These are phyloP conservation scores for Chouioia cunea DNA, from an alignment of 2,888 invertebrate species.

Conservation along the genomic window DNA sequence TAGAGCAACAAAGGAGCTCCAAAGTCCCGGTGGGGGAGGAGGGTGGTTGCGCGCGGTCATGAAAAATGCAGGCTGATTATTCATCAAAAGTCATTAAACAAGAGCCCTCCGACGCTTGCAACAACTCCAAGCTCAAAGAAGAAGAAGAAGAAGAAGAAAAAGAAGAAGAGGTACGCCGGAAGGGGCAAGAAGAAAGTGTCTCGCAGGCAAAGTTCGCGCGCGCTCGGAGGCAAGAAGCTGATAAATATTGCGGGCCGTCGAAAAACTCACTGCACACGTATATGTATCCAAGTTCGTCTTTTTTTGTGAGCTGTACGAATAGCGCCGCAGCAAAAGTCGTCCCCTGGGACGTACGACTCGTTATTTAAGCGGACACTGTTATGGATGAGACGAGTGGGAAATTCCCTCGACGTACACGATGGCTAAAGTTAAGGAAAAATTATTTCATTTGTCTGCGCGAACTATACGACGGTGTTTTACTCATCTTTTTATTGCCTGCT, in stretches of 20 bases:
- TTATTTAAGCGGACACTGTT: conserved; percentile 46
- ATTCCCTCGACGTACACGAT: conserved; percentile 41
- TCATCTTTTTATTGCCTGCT: too few relatives aligned
- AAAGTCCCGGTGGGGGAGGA: background rate
- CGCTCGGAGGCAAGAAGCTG: too few relatives aligned
- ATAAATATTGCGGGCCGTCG: conserved; percentile 40
- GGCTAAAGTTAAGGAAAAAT: conserved; percentile 50
- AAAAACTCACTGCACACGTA: conserved; percentile 32
- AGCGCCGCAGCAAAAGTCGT: conserved; percentile 24
- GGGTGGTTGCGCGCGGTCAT: background rate
- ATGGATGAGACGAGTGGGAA: conserved; percentile 50
- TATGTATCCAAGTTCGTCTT: too few relatives aligned
- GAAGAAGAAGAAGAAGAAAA: too few relatives aligned
- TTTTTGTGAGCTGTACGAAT: too few relatives aligned
- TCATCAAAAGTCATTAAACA: conserved; percentile 32
- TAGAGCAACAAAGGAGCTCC: background rate
- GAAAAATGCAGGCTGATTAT: conserved; percentile 39
- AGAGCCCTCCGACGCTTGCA: background rate
- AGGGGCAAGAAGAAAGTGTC: conserved; percentile 22
- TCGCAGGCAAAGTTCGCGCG: background rate
- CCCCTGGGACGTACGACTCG: conserved; percentile 40
- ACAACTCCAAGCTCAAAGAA: background rate
- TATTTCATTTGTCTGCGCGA: conserved; percentile 40
- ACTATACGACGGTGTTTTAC: background rate
- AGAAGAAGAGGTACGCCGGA: background rate